Evolutionary conservation across 2,797 vertebrate genomes (phyloP).

Genomic region (Cyprinella venusta): DNA sequence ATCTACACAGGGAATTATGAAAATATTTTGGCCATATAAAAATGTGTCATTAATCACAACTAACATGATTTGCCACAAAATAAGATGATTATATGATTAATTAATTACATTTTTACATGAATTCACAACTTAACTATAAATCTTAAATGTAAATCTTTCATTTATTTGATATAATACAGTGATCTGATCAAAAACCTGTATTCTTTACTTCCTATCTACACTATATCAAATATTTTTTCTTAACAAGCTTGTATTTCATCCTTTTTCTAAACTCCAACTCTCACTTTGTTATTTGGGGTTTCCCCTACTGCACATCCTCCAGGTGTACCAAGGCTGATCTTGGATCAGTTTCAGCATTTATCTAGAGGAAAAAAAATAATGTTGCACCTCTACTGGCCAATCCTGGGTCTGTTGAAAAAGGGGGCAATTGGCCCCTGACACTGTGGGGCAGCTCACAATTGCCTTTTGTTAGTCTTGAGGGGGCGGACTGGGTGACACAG

Average conservation of each 20-base stretch:
- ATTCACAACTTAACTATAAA: not conserved
- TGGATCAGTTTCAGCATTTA: slow-evolving; percentile 65
- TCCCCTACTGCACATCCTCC: slow-evolving; percentile 43
- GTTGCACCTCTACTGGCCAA: not conserved
- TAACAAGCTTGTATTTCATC: slow-evolving; percentile 38
- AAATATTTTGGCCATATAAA: not conserved
- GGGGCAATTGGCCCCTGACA: slow-evolving; percentile 66
- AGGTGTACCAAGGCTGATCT: slow-evolving; percentile 58
- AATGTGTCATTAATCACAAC: not conserved
- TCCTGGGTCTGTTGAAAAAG: slow-evolving; percentile 10
- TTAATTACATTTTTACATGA: not conserved
- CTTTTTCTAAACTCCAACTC: slow-evolving; percentile 48
- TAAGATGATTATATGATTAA: not conserved
- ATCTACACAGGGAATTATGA: not conserved
- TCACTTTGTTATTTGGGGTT: slow-evolving; percentile 58
- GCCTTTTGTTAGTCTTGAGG: slow-evolving; percentile 76
- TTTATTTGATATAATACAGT: not conserved
- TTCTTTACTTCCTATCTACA: not conserved
- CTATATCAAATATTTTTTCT: not conserved
- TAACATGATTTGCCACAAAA: not conserved
- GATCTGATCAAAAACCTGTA: not conserved
- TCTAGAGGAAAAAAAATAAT: not conserved
- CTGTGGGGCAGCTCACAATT: slow-evolving; percentile 83
- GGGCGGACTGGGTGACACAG: slow-evolving; percentile 68
- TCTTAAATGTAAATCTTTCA: no score